Conservation (phyloP, 2,113 vertebrate genomes). For the Triplophysa dalaica region DNA sequence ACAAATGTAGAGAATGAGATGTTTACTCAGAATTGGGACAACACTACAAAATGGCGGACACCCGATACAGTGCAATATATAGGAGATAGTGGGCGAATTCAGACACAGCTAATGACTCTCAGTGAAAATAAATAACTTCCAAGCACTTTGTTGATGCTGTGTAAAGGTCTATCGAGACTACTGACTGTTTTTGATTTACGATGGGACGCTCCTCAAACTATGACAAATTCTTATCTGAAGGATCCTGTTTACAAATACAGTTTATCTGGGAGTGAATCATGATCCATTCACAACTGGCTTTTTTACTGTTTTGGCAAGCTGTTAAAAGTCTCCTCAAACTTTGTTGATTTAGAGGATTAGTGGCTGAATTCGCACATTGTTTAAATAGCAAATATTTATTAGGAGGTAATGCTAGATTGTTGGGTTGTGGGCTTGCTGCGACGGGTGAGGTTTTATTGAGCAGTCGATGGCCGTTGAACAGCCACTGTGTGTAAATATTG, state of each 20-base stretch:
- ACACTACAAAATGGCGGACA: too few relatives aligned
- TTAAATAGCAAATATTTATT: constrained; percentile 36
- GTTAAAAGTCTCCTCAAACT: constrained; percentile 32
- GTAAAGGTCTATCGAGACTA: background rate
- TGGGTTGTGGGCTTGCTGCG: constrained; percentile 20
- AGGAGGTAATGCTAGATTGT: background rate
- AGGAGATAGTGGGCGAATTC: too few relatives aligned
- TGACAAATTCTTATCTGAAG: background rate
- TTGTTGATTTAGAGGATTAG: constrained; percentile 51
- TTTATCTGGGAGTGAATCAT: background rate
- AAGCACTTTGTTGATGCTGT: background rate
- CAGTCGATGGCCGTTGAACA: background rate
- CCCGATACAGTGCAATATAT: too few relatives aligned
- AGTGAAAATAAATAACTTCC: too few relatives aligned
- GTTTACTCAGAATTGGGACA: too few relatives aligned
- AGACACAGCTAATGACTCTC: too few relatives aligned
- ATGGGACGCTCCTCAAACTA: background rate
- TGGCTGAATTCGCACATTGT: constrained; percentile 42
- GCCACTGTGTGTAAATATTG: constrained; percentile 25
- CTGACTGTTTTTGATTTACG: constrained; percentile 12
- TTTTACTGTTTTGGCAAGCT: constrained; percentile 55
- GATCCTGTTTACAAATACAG: background rate
- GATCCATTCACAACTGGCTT: constrained; percentile 43
- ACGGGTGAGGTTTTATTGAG: background rate
- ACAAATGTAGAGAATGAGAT: too few relatives aligned